These are phyloP conservation scores for Erinaceus europaeus DNA, from an alignment of 2,113 vertebrate species.

Conservation along the genomic window DNA sequence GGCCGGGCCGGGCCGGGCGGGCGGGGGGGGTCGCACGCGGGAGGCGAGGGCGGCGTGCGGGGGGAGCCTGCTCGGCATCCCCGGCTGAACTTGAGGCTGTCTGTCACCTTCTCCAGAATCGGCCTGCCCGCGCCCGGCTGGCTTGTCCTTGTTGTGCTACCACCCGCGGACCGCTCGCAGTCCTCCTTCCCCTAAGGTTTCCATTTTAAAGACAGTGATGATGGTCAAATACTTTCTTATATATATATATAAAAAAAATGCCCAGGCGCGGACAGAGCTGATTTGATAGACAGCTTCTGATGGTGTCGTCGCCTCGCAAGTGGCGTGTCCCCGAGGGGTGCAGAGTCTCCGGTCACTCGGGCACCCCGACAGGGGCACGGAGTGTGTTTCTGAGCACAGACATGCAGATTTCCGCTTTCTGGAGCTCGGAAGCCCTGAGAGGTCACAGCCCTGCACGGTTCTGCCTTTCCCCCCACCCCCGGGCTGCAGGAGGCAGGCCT, in stretches of 20 bases:
- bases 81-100: slow-evolving; percentile 26
- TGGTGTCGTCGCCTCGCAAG: slow-evolving; percentile 16
- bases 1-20: neutral
- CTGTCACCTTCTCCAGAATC: slow-evolving; percentile 37
- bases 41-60: neutral
- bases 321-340: slow-evolving; percentile 30
- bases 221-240: slow-evolving; percentile 58
- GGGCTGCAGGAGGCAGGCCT: slow-evolving; percentile 21
- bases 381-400: slow-evolving; percentile 1
- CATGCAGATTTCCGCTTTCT: slow-evolving; percentile 22
- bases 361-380: neutral
- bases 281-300: slow-evolving; percentile 7
- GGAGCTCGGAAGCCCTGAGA: neutral
- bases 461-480: slow-evolving; percentile 30
- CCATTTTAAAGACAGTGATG: slow-evolving; percentile 5
- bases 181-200: neutral
- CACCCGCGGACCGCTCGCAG: too few relatives aligned
- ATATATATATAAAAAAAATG: too few relatives aligned
- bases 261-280: neutral
- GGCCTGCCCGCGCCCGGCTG: slow-evolving; percentile 42
- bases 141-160: too few relatives aligned
- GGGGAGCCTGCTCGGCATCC: slow-evolving; percentile 14
- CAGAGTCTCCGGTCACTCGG: neutral
- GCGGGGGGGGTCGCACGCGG: neutral
- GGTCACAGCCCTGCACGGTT: neutral